These are phyloP conservation scores for Spea multiplicata DNA, from an alignment of 2,113 vertebrate genomes.

Conservation along the genomic window DNA sequence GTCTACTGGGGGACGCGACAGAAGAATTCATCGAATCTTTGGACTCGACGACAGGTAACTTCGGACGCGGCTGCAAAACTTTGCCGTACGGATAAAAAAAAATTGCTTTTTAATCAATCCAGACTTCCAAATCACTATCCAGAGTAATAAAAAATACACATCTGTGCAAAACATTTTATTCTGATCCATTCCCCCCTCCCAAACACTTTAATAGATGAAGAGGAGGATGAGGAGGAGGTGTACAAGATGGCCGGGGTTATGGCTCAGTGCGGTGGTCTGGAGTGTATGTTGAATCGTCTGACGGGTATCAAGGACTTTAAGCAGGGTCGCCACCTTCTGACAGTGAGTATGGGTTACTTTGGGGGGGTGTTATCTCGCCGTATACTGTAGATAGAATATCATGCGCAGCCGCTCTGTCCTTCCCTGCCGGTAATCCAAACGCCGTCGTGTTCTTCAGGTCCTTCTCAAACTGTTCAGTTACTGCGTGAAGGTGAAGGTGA, in stretches of 20 bases:
- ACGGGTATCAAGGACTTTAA: slow-evolving; percentile 98
- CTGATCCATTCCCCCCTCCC: slow-evolving; percentile 36
- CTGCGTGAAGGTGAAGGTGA: slow-evolving; percentile 97
- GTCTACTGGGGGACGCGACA: slow-evolving; percentile 93
- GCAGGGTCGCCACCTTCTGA: slow-evolving; percentile 93
- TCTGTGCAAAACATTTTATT: too few relatives aligned
- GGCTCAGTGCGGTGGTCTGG: slow-evolving; percentile 93
- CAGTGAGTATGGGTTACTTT: slow-evolving; percentile 71
- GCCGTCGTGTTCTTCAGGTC: slow-evolving; percentile 67
- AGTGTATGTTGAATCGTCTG: slow-evolving; percentile 94
- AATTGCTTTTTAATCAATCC: too few relatives aligned
- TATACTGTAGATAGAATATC: too few relatives aligned
- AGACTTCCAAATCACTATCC: too few relatives aligned
- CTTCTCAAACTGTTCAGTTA: slow-evolving; percentile 95
- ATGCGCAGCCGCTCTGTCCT: too few relatives aligned
- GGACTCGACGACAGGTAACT: slow-evolving; percentile 91
- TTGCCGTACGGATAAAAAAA: neutral
- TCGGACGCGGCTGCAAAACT: slow-evolving; percentile 31
- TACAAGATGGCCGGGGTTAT: slow-evolving; percentile 98
- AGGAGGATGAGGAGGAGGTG: slow-evolving; percentile 97
- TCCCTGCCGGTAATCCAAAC: too few relatives aligned
- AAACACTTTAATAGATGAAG: slow-evolving; percentile 76
- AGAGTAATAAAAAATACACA: too few relatives aligned
- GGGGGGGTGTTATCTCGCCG: too few relatives aligned
- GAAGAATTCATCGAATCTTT: slow-evolving; percentile 98